Percentiles rank a stretch among this genome's conserved stretches.
Conservation (phyloP, 2,888 invertebrate species). For the Masnerella sp. region DNA sequence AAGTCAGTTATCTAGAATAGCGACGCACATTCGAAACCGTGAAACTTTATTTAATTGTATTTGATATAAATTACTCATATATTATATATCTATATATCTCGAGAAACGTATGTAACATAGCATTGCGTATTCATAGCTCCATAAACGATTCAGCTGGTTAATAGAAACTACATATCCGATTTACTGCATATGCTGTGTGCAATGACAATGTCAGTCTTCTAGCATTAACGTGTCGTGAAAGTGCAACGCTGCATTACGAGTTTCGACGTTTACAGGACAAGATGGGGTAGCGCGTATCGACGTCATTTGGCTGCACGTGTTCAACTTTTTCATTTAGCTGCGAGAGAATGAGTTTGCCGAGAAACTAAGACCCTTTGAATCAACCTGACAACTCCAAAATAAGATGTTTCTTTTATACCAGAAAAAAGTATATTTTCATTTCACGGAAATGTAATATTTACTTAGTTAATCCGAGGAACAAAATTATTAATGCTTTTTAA, state of each 20-base stretch:
- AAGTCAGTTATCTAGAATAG: conserved; percentile 31
- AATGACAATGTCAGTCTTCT: conserved; percentile 53
- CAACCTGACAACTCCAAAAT: conserved; percentile 21
- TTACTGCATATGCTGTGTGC: conserved; percentile 52
- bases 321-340: conserved; percentile 44
- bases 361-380: conserved; percentile 29
- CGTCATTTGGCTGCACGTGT: conserved; percentile 24
- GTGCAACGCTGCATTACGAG: conserved; percentile 47
- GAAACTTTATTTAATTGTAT: too few species aligned
- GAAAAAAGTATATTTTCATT: not conserved
- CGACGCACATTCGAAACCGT: too few species aligned
- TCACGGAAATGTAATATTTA: conserved; percentile 2
- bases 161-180: conserved; percentile 60
- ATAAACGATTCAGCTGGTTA: conserved; percentile 58
- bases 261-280: conserved; percentile 46
- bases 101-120: conserved; percentile 48
- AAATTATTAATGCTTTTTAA: not conserved
- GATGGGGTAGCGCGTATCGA: conserved; percentile 21
- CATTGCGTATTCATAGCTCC: conserved; percentile 55
- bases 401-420: conserved; percentile 8
- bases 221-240: conserved; percentile 52
- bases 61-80: not conserved
- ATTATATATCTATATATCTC: conserved; percentile 9
- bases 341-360: conserved; percentile 18
- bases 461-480: not conserved